Evolutionary conservation across 2,888 invertebrate genomes (phyloP).

Genomic region (Alentia gelatinosa): DNA sequence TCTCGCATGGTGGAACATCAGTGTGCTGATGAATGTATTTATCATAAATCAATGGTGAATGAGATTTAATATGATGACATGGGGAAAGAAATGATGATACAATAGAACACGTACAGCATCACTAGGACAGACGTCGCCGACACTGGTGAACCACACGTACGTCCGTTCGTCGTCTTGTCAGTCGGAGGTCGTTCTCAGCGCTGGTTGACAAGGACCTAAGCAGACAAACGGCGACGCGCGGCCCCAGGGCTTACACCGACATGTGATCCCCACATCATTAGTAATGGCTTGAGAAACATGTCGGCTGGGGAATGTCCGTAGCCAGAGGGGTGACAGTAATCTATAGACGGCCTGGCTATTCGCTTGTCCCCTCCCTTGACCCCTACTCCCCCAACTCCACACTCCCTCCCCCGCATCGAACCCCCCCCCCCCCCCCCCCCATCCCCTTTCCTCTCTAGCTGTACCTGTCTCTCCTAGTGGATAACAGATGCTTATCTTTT

Average conservation of each 20-base stretch:
- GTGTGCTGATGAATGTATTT: no score
- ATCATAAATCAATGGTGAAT: no score
- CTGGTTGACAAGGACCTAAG: background rate
- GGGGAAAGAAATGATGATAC: no score
- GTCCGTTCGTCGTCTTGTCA: background rate
- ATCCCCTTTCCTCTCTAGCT: background rate
- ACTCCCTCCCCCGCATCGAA: background rate
- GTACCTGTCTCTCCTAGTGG: no score
- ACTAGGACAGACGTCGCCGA: no score
- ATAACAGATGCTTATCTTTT: background rate
- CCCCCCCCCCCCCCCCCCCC: background rate
- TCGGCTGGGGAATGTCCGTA: background rate
- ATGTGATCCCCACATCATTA: slow-evolving; percentile 14
- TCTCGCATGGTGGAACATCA: no score
- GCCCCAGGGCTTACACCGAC: background rate
- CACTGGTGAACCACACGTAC: no score
- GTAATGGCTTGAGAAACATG: slow-evolving; percentile 39
- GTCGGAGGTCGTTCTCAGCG: background rate
- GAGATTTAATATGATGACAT: no score
- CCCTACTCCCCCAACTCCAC: background rate
- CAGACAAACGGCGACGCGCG: background rate
- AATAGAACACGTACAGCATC: no score
- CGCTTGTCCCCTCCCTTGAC: background rate
- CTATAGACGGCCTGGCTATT: no score
- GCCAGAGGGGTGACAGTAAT: no score